Base-by-base conservation (phyloP, 2,113 vertebrate genomes). In the Calidris pugnax region DNA sequence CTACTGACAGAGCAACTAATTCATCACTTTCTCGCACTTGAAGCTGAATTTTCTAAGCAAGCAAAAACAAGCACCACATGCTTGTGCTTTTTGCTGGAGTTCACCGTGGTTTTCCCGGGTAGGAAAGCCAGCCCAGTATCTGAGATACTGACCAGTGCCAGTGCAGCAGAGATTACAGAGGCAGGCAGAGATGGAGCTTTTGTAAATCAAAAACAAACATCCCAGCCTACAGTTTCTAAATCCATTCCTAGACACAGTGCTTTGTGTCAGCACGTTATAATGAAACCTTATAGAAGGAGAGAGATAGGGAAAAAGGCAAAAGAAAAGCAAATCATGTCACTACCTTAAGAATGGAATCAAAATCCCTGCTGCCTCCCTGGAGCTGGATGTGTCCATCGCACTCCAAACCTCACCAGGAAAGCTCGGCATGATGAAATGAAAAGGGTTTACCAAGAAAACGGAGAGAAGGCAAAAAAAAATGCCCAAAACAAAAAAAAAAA, bases 331-430 rank as follows among this genome's bases (percentile, higher is more conserved):
- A 66, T 32, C 57, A 32, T 82, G 56, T 47, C 62, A 90, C 86
- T 95, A 93, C 94, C 95, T 97, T 85, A 71, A 81, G 48, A 92
- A 82, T 3, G n/a, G 62, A 55, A 68, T 91, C 33, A 86, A 80
- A 95, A 79, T 85, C 78, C 48, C 87, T 50, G 53, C 78, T 89
- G 88, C 35, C 55, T 83, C 72, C 39, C 71, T 69, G 68, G 72
- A 87, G 77, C 83, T 71, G 85, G 33, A 78, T 2, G 0, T 33
- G 24, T 53, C 77, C 66, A n/a, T 56, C 12, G 21, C 43, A 64
- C 57, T 85, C 81, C 85, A 91, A 94, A 90, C 47, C 78, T 90
- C 72, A 71, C 48, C 72, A 37, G 32, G 39, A 73, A 63, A 93
- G 73, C 69, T 80, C 33, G 3, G 60, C 11, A 6, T 41, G 45